Evolutionary conservation across 2,113 vertebrate species (phyloP).

Genomic region (Lamprologus sp.): DNA sequence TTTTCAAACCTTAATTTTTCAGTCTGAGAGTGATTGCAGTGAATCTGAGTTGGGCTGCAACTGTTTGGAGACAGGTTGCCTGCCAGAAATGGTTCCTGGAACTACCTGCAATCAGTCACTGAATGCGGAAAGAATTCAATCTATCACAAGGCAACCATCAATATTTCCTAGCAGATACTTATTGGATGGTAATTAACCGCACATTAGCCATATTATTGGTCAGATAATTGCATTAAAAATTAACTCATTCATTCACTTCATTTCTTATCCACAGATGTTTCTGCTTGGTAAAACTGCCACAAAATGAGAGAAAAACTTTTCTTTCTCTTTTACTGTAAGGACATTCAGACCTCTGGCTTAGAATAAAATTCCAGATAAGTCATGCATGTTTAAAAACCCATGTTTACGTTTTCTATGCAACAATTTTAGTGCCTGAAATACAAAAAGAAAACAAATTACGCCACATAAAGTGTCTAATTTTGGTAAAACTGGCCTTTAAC

Average conservation of each 20-base stretch:
- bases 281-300: neutral
- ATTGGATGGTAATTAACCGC: fast-evolving
- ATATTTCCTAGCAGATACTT: neutral
- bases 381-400: neutral
- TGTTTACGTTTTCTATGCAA: neutral
- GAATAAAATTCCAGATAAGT: neutral
- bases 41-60: neutral
- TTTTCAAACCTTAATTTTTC: neutral
- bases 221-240: neutral
- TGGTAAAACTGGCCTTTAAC: neutral
- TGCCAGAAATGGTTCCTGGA: neutral
- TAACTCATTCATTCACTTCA: neutral
- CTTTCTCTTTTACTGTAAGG: neutral
- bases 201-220: neutral
- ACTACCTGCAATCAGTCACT: neutral
- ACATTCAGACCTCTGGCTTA: neutral
- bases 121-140: neutral
- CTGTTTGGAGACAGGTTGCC: neutral
- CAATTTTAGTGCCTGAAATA: neutral
- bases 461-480: neutral
- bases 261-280: neutral
- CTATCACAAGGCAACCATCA: neutral
- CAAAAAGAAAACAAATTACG: neutral
- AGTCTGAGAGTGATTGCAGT: neutral
- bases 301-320: neutral